Conservation (phyloP, 2,113 vertebrate species). For the Ceuthmochares aereus region DNA sequence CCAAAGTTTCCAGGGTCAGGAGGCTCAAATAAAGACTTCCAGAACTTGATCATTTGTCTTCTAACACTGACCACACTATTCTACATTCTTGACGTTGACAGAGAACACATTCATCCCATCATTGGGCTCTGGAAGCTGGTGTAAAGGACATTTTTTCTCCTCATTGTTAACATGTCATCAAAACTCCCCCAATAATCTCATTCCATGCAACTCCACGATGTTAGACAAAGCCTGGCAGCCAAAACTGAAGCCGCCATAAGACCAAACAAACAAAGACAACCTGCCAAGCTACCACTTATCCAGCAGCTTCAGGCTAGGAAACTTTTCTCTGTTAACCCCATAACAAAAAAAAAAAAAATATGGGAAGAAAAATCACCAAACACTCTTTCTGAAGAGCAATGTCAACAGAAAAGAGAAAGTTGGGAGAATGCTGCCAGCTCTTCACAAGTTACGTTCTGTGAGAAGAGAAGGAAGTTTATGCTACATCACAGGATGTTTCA, state of each 20-base stretch:
- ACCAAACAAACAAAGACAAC: constrained; percentile 19
- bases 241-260: constrained; percentile 5
- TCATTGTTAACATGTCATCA: not conserved
- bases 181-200: not conserved
- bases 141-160: not conserved
- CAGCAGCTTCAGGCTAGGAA: constrained; percentile 55
- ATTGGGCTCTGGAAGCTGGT: not conserved
- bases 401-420: constrained; percentile 7
- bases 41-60: not conserved
- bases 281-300: constrained; percentile 15
- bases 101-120: not conserved
- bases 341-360: not conserved
- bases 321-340: constrained; percentile 6
- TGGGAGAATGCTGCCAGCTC: not conserved
- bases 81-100: not conserved
- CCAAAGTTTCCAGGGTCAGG: not conserved
- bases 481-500: not conserved
- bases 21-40: not conserved
- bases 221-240: constrained; percentile 2
- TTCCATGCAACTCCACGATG: not conserved
- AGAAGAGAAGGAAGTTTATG: not conserved
- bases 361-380: not conserved
- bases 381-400: not conserved
- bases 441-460: rapidly evolving
- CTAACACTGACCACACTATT: not conserved